Percentiles rank a stretch among this genome's conserved stretches.
These are phyloP conservation scores for Anastatus disparis DNA, from an alignment of 1,140 invertebrate species.

Conservation along the genomic window DNA sequence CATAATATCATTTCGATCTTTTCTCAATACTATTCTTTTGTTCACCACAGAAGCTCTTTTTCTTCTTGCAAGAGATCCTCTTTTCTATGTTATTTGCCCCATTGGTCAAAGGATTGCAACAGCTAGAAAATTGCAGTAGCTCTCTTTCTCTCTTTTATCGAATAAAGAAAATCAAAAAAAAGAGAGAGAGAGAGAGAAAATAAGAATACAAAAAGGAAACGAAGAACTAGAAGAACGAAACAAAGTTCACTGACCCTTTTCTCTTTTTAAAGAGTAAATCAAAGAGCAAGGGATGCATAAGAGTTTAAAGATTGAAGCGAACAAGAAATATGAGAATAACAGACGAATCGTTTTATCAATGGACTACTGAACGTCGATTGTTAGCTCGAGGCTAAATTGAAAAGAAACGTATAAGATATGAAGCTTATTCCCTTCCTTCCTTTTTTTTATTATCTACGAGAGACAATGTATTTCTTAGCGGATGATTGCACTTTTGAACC, in stretches of 20 bases:
- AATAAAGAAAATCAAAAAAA: too few relatives aligned
- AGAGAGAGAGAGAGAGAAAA: too few relatives aligned
- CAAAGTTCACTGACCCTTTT: slow-evolving; percentile 5
- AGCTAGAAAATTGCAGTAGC: slow-evolving; percentile 23
- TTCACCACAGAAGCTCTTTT: neutral
- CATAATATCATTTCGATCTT: neutral
- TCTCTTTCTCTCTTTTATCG: too few relatives aligned
- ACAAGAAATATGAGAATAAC: neutral
- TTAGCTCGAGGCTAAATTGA: slow-evolving; percentile 38
- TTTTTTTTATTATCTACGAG: too few relatives aligned
- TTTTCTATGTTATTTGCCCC: too few relatives aligned
- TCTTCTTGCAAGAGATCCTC: too few relatives aligned
- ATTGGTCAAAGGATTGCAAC: slow-evolving; percentile 24
- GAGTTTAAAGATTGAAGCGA: neutral
- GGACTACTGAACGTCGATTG: slow-evolving; percentile 48
- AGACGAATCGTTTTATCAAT: slow-evolving; percentile 58
- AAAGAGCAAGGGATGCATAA: neutral
- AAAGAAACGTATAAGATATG: slow-evolving; percentile 8
- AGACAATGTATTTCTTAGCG: neutral
- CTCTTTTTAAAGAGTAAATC: neutral
- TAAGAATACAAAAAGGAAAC: neutral
- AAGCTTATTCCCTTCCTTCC: too few relatives aligned
- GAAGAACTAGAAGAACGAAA: neutral
- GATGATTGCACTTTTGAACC: too few relatives aligned
- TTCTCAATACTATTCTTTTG: neutral